Evolutionary conservation across 2,797 vertebrate species (phyloP), one percentile per base, ranked within the genome.

Genomic region (Margarornis squamiger): DNA sequence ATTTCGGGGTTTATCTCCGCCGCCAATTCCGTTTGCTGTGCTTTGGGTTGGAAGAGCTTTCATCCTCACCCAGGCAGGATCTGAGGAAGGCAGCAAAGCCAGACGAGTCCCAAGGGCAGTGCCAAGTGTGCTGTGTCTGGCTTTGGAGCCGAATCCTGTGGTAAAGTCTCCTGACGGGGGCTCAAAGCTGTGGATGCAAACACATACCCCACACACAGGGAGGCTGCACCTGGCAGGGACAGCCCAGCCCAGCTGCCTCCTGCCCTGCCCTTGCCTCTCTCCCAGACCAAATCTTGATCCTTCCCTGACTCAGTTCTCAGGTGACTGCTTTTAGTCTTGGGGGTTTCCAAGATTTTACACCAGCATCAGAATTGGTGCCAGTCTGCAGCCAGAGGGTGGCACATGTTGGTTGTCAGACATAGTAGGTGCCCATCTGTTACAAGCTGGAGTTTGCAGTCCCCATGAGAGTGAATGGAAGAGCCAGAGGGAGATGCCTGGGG

Each of bases 1-100:
- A 68, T 95, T 85, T 76, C 48, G 63, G 71, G 86, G 39, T 63
- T 96, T 89, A 49, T 92, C 48, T 78, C 84, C 41, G 43, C 41
- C 0, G 0, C 45, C 0, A 8, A 20, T 82, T 76, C 67, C 2
- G 5, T 63, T 48, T 86, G 63, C 61, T 0, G 0, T 49, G 63
- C 58, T 70, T 59, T 36, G 78, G 57, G 63, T 71, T 79, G 81
- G 59, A 63, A 43, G 8, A 59, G 68, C 81, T 94, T 93, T 96
- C 75, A 93, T 93, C 78, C 54, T 71, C 84, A 77, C 68, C 71
- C 67, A 65, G 86, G 75, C 45, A 74, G 67, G 86, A 65, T 89
- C 75, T 91, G 89, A 74, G 1, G 3, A 34, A 83, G 81, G 75
- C 27, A 0, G 41, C 80, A 79, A 61, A 76, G 75, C 72, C 74